Evolutionary conservation across 2,888 invertebrate species (phyloP).

Genomic region (Geophilus truncorum): DNA sequence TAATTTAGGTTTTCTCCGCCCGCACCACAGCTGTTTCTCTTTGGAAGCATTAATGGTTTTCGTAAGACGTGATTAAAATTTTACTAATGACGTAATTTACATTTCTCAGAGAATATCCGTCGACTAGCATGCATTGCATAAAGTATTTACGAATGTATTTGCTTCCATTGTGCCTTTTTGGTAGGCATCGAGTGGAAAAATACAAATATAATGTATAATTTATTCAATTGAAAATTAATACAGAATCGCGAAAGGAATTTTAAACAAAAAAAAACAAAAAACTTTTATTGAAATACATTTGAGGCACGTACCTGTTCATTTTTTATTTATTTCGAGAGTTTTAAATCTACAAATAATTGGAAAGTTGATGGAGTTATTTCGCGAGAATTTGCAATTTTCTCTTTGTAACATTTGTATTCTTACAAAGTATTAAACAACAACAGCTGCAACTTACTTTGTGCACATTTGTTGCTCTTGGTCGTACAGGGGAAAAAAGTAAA

Average conservation of each 20-base stretch:
- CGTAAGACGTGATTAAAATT: constrained; percentile 35
- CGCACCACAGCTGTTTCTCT: constrained; percentile 29
- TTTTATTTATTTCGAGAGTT: background rate
- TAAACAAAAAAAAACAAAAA: background rate
- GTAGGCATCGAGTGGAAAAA: background rate
- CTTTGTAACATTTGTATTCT: background rate
- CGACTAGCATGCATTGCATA: background rate
- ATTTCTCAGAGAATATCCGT: constrained; percentile 20
- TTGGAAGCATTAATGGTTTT: constrained; percentile 33
- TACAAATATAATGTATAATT: constrained; percentile 18
- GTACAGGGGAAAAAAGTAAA: background rate
- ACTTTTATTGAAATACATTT: background rate
- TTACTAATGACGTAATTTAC: constrained; percentile 34
- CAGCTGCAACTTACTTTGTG: constrained; percentile 2
- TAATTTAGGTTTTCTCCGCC: constrained; percentile 33
- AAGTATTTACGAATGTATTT: constrained; percentile 15
- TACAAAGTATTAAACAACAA: background rate
- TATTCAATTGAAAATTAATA: constrained; percentile 27
- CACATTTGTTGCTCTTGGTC: background rate
- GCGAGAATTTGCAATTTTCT: background rate
- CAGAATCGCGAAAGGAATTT: background rate
- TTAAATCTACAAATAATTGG: background rate
- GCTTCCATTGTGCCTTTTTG: too few species aligned
- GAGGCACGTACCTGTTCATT: background rate
- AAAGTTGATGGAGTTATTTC: background rate